A percentile compares a stretch with the other conserved stretches of the same genome.
phyloP scores from a whole-genome alignment of 2,797 vertebrate species.

The Pagetopsis macropterus region DNA sequence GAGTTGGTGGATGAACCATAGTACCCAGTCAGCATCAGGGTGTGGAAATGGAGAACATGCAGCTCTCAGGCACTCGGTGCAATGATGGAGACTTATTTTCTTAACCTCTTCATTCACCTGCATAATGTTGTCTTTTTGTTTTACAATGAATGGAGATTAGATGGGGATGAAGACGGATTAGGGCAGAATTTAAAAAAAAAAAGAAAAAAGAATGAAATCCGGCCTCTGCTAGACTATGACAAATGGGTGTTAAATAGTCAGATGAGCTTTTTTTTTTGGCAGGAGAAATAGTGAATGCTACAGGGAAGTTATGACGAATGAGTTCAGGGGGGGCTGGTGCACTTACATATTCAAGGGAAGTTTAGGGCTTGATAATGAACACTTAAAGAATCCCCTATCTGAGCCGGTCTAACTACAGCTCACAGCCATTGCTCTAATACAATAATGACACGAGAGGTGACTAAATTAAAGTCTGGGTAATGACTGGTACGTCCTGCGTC shows the following conservation, averaged over 20 bases:
- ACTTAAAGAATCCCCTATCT: neutral
- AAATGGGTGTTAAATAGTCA: constrained; percentile 32
- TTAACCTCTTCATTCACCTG: constrained; percentile 71
- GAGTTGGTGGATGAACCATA: constrained; percentile 20
- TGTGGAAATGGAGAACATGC: constrained; percentile 83
- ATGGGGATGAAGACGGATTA: constrained; percentile 65
- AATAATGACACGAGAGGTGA: too few species aligned
- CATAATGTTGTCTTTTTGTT: constrained; percentile 43
- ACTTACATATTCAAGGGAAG: neutral
- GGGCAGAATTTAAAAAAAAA: constrained; percentile 11
- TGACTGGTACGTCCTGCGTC: too few species aligned
- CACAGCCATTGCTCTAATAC: too few species aligned
- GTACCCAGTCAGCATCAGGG: constrained; percentile 53
- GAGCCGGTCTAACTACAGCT: too few species aligned
- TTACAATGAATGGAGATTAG: constrained; percentile 44
- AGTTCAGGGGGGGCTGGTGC: neutral
- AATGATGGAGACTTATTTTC: constrained; percentile 62
- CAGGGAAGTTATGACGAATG: constrained; percentile 39
- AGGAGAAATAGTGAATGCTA: constrained; percentile 12
- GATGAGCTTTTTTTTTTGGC: constrained; percentile 34
- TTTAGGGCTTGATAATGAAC: neutral
- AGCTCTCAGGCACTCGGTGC: constrained; percentile 53
- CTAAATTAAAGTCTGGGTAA: too few species aligned
- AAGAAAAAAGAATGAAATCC: constrained; percentile 22
- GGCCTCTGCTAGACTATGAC: constrained; percentile 24